phyloP scores from a whole-genome alignment of 2,113 vertebrate species.

The human region DNA sequence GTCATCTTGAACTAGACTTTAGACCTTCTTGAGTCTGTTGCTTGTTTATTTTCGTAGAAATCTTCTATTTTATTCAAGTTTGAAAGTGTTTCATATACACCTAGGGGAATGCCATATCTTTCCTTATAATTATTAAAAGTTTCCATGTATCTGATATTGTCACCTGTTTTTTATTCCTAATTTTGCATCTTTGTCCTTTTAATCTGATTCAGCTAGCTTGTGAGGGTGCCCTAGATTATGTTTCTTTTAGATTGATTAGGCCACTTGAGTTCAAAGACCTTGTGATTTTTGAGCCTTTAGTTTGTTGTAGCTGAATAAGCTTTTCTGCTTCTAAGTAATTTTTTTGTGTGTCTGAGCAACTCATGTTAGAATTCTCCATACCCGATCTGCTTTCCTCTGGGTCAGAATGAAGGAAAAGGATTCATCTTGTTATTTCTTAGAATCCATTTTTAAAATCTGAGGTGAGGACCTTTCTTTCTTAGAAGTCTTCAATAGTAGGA shows the following conservation, averaged over 20 bases:
- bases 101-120: not conserved
- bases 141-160: not conserved
- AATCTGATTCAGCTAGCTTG: not conserved
- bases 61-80: not conserved
- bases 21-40: not conserved
- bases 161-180: not conserved
- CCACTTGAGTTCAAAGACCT: not conserved
- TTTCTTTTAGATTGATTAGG: not conserved
- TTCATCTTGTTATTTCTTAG: conserved; percentile 3
- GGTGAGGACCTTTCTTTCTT: conserved; percentile 16
- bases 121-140: not conserved
- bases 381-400: not conserved
- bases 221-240: not conserved
- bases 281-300: not conserved
- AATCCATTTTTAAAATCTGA: not conserved
- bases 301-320: not conserved
- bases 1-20: not conserved
- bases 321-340: not conserved
- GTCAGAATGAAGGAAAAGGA: not conserved
- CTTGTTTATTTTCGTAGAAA: not conserved
- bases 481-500: not conserved
- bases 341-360: not conserved
- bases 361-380: not conserved
- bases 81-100: not conserved
- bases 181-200: conserved; percentile 13